A percentile compares a stretch with the other conserved stretches of the same genome.
Evolutionary conservation across 2,888 invertebrate genomes (phyloP).

Genomic region (Microctonus hyperodae): DNA sequence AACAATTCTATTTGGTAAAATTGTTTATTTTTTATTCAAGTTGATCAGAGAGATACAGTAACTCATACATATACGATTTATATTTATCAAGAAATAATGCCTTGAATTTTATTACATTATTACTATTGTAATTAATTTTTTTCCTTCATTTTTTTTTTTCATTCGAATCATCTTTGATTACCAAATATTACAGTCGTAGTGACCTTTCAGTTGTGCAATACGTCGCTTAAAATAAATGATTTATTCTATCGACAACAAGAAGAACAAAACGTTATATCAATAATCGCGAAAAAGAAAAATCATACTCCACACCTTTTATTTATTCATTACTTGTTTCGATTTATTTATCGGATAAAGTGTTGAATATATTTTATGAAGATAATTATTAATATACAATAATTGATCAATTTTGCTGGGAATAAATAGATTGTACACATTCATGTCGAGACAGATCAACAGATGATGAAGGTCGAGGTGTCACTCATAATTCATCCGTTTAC

Average conservation of each 20-base stretch:
- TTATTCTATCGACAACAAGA: not conserved
- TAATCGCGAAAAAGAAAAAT: not conserved
- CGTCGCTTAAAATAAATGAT: conserved; percentile 3
- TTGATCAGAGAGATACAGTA: not conserved
- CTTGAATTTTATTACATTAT: not conserved
- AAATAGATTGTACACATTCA: not conserved
- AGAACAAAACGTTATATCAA: not conserved
- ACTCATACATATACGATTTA: not conserved
- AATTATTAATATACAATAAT: not conserved
- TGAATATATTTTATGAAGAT: not conserved
- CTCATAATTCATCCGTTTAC: not conserved
- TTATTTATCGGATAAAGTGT: not conserved
- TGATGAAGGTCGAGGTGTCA: conserved; percentile 8
- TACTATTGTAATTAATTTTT: not conserved
- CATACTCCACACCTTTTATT: not conserved
- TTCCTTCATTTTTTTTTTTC: not conserved
- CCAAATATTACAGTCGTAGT: conserved; percentile 9
- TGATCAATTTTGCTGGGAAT: not conserved
- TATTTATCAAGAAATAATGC: not conserved
- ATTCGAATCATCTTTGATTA: not conserved
- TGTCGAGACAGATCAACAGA: not conserved
- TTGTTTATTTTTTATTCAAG: not conserved
- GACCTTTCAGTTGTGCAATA: conserved; percentile 16
- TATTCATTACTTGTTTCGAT: no score
- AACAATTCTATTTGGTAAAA: not conserved